These are phyloP conservation scores for Asbolus verrucosus DNA, from an alignment of 1,140 invertebrate species.

Conservation along the genomic window DNA sequence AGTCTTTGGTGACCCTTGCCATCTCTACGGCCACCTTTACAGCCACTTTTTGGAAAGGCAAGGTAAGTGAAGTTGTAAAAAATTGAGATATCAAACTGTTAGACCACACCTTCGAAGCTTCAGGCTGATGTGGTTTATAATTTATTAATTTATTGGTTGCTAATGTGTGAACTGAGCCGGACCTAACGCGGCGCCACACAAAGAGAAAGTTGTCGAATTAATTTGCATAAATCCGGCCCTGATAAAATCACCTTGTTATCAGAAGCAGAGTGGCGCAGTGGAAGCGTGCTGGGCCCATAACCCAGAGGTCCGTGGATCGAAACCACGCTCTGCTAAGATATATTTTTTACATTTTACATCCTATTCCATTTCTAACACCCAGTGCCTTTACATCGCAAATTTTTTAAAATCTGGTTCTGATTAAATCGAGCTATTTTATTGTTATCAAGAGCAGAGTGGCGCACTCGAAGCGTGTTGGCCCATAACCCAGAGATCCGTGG, in stretches of 20 bases:
- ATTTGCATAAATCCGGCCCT: too few species aligned
- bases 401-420: too few species aligned
- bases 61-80: neutral
- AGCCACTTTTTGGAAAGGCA: neutral
- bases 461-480: too few species aligned
- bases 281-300: constrained; percentile 93
- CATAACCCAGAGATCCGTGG: constrained; percentile 93
- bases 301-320: constrained; percentile 97
- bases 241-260: too few species aligned
- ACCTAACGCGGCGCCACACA: too few species aligned
- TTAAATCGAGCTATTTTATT: too few species aligned
- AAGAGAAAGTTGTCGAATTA: too few species aligned
- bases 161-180: too few species aligned
- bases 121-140: too few species aligned
- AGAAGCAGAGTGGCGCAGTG: constrained; percentile 78
- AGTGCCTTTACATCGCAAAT: neutral
- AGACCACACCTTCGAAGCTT: too few species aligned
- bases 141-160: too few species aligned
- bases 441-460: too few species aligned
- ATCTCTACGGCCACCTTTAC: neutral
- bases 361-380: neutral
- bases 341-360: neutral
- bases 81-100: neutral
- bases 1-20: neutral
- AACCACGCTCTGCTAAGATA: constrained; percentile 89